Evolutionary conservation across 2,113 vertebrate species (phyloP).

Genomic region (Lonchura striata): DNA sequence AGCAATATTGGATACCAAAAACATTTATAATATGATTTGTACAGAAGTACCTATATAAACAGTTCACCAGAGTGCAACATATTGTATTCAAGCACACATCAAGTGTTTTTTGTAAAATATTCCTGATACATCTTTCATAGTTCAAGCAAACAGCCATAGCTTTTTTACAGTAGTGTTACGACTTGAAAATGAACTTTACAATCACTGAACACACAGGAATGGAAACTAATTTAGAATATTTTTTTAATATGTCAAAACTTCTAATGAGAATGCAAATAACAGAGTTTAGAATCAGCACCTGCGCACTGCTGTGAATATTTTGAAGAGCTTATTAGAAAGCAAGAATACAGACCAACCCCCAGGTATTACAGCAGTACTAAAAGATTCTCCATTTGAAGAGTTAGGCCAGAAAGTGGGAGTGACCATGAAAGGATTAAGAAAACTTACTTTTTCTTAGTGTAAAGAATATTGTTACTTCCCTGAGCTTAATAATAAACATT

Average conservation of each 20-base stretch:
- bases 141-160: background rate
- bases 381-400: background rate
- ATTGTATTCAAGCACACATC: background rate
- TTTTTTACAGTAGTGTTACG: background rate
- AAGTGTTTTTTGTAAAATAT: background rate
- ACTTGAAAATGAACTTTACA: background rate
- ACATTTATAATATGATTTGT: background rate
- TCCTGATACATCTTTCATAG: background rate
- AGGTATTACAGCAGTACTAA: background rate
- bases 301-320: background rate
- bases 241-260: background rate
- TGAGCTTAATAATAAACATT: background rate
- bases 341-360: background rate
- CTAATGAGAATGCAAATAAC: background rate
- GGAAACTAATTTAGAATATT: background rate
- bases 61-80: background rate
- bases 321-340: background rate
- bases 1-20: slow-evolving; percentile 10
- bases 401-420: background rate
- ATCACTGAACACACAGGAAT: background rate
- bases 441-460: background rate
- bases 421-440: background rate
- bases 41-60: background rate
- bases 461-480: background rate
- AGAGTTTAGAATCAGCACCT: background rate